phyloP scores from a whole-genome alignment of 1,140 invertebrate species.

The Prorops nasuta region DNA sequence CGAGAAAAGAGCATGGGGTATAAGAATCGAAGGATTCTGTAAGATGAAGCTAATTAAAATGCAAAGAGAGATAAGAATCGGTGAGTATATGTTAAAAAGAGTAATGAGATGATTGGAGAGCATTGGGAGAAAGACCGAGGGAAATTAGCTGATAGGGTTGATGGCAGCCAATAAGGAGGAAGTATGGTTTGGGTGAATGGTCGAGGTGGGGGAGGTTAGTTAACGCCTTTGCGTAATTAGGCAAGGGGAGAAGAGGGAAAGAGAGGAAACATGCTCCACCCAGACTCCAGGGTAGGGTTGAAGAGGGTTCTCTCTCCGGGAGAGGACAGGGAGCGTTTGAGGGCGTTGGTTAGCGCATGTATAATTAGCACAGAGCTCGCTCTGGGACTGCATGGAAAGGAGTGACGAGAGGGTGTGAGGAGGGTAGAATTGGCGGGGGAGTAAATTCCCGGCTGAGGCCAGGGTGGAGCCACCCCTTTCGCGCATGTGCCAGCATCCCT shows the following conservation, averaged over 20 bases:
- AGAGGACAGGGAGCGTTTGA: constrained; percentile 38
- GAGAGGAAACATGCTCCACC: constrained; percentile 36
- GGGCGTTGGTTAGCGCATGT: constrained; percentile 46
- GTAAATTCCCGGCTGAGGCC: constrained; percentile 22
- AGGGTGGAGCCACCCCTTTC: constrained; percentile 44
- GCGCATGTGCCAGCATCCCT: constrained; percentile 50
- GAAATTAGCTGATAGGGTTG: not conserved
- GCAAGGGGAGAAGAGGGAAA: constrained; percentile 10
- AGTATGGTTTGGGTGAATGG: too few species aligned
- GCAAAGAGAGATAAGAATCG: too few species aligned
- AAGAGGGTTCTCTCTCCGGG: constrained; percentile 14
- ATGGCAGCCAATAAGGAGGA: constrained; percentile 23
- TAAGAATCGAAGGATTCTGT: not conserved
- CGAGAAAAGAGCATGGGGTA: too few species aligned
- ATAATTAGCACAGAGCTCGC: constrained; percentile 48
- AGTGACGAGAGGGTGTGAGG: constrained; percentile 7
- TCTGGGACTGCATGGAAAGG: constrained; percentile 22
- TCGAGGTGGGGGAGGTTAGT: constrained; percentile 37
- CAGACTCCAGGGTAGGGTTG: constrained; percentile 27
- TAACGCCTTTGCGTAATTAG: constrained; percentile 51
- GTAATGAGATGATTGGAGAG: too few species aligned
- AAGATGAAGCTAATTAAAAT: too few species aligned
- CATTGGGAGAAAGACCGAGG: too few species aligned
- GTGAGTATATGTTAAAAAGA: too few species aligned
- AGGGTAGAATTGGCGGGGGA: constrained; percentile 1